Percentiles rank a stretch among this genome's conserved stretches.
Evolutionary conservation across 1,140 invertebrate genomes (phyloP).

Genomic region (Acromyrmex heyeri): DNA sequence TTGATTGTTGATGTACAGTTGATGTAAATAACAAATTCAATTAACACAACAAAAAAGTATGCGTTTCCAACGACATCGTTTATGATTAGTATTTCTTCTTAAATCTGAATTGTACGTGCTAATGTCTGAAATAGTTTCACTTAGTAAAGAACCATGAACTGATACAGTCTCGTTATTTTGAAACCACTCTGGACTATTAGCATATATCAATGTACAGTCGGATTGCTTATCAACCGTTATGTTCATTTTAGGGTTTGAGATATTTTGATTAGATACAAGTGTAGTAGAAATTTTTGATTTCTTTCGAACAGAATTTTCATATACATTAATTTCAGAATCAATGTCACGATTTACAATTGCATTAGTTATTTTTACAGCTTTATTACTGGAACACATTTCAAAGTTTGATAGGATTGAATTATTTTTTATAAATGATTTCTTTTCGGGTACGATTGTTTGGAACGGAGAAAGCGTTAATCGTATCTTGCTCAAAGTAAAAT

Average conservation of each 20-base stretch:
- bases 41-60: slow-evolving; percentile 66
- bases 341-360: background rate
- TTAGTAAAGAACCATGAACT: slow-evolving; percentile 67
- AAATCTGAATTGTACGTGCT: slow-evolving; percentile 42
- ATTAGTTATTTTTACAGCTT: slow-evolving; percentile 3
- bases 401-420: slow-evolving; percentile 26
- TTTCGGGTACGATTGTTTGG: background rate
- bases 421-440: background rate
- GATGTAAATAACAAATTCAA: slow-evolving; percentile 26
- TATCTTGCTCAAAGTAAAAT: slow-evolving; percentile 14
- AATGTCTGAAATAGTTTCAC: slow-evolving; percentile 62
- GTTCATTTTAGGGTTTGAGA: slow-evolving; percentile 11
- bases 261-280: slow-evolving; percentile 47
- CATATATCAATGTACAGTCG: slow-evolving; percentile 54
- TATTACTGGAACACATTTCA: background rate
- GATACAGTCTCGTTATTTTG: slow-evolving; percentile 67
- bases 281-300: slow-evolving; percentile 38
- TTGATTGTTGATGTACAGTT: background rate
- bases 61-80: slow-evolving; percentile 59
- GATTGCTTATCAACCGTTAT: slow-evolving; percentile 27
- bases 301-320: slow-evolving; percentile 4
- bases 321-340: slow-evolving; percentile 27
- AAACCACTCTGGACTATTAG: slow-evolving; percentile 59
- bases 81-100: slow-evolving; percentile 36
- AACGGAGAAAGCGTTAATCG: slow-evolving; percentile 22